Base-by-base conservation (phyloP, 1,140 invertebrate species). In the Pseudomyrmex flavicornis region DNA sequence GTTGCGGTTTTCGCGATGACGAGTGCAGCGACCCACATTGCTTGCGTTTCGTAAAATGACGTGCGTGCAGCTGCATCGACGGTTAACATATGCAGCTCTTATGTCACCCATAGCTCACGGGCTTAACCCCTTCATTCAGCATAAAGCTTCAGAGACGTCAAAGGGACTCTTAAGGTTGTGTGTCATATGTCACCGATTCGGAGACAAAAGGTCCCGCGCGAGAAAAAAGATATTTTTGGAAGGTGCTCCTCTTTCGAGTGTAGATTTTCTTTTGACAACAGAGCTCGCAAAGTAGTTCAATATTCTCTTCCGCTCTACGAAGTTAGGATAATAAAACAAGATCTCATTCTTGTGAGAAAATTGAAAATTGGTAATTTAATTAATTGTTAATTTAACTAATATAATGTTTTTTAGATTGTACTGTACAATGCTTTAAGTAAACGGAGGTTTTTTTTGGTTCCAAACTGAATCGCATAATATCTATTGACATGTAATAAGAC, bases 131-230 rank as follows among this genome's bases (percentile, higher is more conserved):
- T 83, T 85, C 56, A n/a, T 62, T 88, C 22, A 74, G 35, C 35
- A 63, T 82, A 83, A 69, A 66, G 63, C 70, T 59, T 85, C 61
- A 76, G 59, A 76, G 20, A 46, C 26, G 63, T 56, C 56, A 89
- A 76, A 86, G 70, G 63, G 74, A 61, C 46, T 63, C 74, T 72
- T 46, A 80, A 79, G 54, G 59, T 63, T 70, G 75, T 65, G 74
- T 75, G 62, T 70, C 84, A 88, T 85, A 83, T 88, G 88, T 89
- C 88, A 86, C 75, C n/a, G 58, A n/a, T 74, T 20, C 17, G 35
- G 54, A 85, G 79, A 88, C 86, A 88, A 88, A 88, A 76, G 63
- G 68, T 17, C 17, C 17, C 44, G 50, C 10, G 54, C 20, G 17
- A 46, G 83, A 17, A 69, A 63, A 35, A 80, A 79, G 70, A 56